A percentile compares a stretch with the other conserved stretches of the same genome.
phyloP scores from a whole-genome alignment of 2,797 vertebrate species.

The Tapirus indicus region DNA sequence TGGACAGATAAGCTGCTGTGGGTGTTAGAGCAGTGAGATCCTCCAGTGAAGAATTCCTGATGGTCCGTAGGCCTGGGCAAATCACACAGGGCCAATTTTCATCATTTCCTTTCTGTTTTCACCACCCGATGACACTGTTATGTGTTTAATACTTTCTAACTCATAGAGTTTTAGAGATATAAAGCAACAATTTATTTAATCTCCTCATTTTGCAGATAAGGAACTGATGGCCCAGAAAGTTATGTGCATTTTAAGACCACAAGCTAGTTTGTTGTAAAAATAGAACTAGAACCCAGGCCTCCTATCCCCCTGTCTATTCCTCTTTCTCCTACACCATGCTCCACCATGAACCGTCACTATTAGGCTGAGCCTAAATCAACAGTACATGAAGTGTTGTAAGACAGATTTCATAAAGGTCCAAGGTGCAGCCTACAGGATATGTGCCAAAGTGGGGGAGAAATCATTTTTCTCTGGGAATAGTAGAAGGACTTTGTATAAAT shows the following conservation, averaged over 20 bases:
- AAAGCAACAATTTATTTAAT: not conserved
- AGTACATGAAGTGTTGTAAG: not conserved
- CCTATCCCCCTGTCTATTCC: too few relatives aligned
- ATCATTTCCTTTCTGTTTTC: not conserved
- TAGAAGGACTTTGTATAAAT: not conserved
- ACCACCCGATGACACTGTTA: too few relatives aligned
- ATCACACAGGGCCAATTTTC: not conserved
- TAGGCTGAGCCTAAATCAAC: conserved; percentile 24
- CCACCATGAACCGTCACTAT: not conserved
- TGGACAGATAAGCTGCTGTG: not conserved
- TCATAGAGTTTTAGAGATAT: not conserved
- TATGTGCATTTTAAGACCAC: not conserved
- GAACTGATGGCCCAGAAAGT: not conserved
- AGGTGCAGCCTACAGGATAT: not conserved
- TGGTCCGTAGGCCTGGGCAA: not conserved
- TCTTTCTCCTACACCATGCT: not conserved
- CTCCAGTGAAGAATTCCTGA: not conserved
- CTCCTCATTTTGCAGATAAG: not conserved
- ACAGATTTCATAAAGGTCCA: conserved; percentile 43
- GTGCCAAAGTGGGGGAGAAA: not conserved
- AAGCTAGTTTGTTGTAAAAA: not conserved
- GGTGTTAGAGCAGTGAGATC: not conserved
- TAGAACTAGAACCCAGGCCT: not conserved
- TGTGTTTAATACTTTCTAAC: not conserved
- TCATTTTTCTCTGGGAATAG: not conserved